phyloP scores from a whole-genome alignment of 2,888 invertebrate genomes.

The Tetheella fluctuosa region DNA sequence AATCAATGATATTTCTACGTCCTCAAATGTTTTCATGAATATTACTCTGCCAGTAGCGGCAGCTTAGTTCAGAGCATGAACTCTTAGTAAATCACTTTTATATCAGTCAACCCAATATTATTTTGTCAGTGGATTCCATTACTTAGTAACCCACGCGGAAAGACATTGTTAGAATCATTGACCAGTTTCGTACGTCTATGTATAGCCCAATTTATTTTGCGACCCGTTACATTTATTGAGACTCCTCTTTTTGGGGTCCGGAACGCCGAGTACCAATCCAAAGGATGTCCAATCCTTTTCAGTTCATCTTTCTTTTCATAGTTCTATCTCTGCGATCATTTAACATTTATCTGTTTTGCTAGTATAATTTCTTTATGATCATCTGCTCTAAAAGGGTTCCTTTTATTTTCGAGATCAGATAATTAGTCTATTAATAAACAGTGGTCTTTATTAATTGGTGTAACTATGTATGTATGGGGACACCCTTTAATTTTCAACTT shows the following conservation, averaged over 20 bases:
- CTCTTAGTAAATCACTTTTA: conserved; percentile 26
- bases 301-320: background rate
- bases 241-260: conserved; percentile 13
- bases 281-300: background rate
- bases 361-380: too few relatives aligned
- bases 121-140: conserved; percentile 48
- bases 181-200: conserved; percentile 28
- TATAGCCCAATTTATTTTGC: conserved; percentile 19
- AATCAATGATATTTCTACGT: too few relatives aligned
- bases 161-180: conserved; percentile 46
- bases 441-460: too few relatives aligned
- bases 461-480: too few relatives aligned
- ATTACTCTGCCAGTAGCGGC: conserved; percentile 34
- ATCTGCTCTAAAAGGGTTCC: background rate
- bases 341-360: too few relatives aligned
- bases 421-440: too few relatives aligned
- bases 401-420: background rate
- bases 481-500: too few relatives aligned
- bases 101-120: conserved; percentile 39
- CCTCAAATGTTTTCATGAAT: too few relatives aligned
- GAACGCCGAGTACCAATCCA: background rate
- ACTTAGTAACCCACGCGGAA: conserved; percentile 40
- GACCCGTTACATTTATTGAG: conserved; percentile 24
- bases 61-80: background rate
- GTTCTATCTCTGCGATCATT: background rate